phyloP scores from a whole-genome alignment of 2,113 vertebrate species.

The Phoenicopterus ruber region DNA sequence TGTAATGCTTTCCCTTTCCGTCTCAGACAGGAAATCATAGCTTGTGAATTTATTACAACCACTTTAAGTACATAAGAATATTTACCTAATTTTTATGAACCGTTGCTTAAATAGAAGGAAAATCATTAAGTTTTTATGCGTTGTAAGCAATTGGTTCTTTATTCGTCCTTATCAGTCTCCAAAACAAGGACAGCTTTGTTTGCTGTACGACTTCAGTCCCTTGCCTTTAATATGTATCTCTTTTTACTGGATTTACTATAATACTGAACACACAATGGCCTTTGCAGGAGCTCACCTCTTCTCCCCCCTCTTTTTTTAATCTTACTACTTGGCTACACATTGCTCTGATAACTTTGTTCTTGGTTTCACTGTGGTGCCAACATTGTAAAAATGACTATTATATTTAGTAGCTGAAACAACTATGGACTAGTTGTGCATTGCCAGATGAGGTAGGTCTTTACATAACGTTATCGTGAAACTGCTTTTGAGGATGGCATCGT shows the following conservation, averaged over 20 bases:
- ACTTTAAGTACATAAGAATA: background rate
- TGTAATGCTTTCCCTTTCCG: background rate
- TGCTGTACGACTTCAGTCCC: background rate
- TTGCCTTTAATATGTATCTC: background rate
- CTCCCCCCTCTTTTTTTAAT: background rate
- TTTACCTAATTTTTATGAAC: background rate
- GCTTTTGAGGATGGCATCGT: background rate
- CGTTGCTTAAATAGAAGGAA: background rate
- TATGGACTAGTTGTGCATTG: background rate
- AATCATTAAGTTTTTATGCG: background rate
- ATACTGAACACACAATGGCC: background rate
- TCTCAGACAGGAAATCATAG: background rate
- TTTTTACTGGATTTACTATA: background rate
- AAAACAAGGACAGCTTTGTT: background rate
- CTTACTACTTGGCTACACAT: background rate
- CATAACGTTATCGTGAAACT: background rate
- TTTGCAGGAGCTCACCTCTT: background rate
- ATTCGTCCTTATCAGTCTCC: background rate
- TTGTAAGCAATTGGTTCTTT: background rate
- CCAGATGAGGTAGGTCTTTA: background rate
- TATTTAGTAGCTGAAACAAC: background rate
- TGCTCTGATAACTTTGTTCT: background rate
- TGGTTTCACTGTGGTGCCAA: background rate
- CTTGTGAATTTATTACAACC: background rate
- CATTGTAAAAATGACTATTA: background rate